Evolutionary conservation across 1,140 invertebrate species (phyloP), one percentile per base, ranked within the genome.

Genomic region (Listronotus bonariensis): DNA sequence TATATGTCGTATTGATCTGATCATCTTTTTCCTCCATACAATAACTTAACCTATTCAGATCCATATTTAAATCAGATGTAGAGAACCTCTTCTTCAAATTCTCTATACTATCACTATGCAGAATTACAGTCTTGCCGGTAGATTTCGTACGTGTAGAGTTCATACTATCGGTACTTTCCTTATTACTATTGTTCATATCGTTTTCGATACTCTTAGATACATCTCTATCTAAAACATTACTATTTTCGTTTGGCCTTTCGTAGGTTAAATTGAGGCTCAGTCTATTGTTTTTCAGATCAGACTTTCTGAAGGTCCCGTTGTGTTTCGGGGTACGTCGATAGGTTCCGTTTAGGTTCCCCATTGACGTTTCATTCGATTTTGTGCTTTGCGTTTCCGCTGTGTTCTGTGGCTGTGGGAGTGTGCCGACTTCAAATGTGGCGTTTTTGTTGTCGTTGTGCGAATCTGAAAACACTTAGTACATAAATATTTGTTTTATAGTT

Each of bases 281-380:
- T 12, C 51, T 43, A 48, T 65, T 63, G 26, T 61, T 60, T 53
- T 63, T 67, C 9, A 60, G 18, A 34, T 71, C 69, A 18, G 69
- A 56, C 43, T 68, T 71, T 51, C 59, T 57, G 18, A 71, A 71
- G 10, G 69, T 71, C n/a, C 53, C 62, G 32, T 65, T 65, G 9
- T 36, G 41, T 42, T 63, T 65, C 11, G 59, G 58, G 9, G 54
- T 56, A 17, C 65, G 42, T 12, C 65, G 54, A 62, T 69, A 72
- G 49, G 70, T 72, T 20, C 67, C 67, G 38, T 69, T 69, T 14
- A 56, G 46, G 18, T 54, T 68, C 42, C 36, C 45, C 8, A 26
- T 5, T 18, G 10, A 49, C 15, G 58, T 54, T 32, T 38, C 46
- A 8, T 14, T 34, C 40, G 8, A 11, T 12, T 41, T 31, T 11